These are phyloP conservation scores for Brachionus calyciflorus DNA, from an alignment of 1,140 invertebrate species.

Conservation along the genomic window DNA sequence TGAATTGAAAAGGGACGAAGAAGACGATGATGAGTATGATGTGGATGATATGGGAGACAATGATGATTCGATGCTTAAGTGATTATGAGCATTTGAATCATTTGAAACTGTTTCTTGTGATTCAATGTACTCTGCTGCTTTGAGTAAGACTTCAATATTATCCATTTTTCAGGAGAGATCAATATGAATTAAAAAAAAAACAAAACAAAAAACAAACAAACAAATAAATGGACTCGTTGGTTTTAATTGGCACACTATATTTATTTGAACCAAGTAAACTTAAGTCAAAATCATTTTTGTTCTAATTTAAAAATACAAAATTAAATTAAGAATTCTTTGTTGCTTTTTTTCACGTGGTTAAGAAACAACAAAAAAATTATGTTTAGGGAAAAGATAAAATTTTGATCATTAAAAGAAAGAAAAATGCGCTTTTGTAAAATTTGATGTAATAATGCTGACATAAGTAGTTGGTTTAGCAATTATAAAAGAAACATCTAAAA, in stretches of 20 bases:
- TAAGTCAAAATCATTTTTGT: conserved; percentile 29
- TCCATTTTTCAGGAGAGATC: conserved; percentile 8
- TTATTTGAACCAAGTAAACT: no score
- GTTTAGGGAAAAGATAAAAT: neutral
- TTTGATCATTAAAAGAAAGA: neutral
- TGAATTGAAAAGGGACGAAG: neutral
- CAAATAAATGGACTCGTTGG: neutral
- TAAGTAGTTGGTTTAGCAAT: neutral
- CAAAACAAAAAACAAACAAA: neutral
- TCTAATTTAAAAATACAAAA: neutral
- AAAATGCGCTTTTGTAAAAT: neutral
- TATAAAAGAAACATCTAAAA: neutral
- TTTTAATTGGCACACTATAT: no score
- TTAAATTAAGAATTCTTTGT: neutral
- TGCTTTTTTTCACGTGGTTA: no score
- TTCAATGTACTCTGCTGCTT: conserved; percentile 28
- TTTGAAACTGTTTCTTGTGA: neutral
- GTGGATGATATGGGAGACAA: conserved; percentile 18
- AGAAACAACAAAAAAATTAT: neutral
- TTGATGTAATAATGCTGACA: neutral
- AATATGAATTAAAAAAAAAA: no score
- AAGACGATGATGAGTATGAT: conserved; percentile 28
- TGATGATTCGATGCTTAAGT: neutral
- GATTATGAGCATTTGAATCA: neutral
- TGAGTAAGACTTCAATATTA: conserved; percentile 15